Conservation (phyloP, 2,888 invertebrate species). For the Mimumesa dahlbomi region DNA sequence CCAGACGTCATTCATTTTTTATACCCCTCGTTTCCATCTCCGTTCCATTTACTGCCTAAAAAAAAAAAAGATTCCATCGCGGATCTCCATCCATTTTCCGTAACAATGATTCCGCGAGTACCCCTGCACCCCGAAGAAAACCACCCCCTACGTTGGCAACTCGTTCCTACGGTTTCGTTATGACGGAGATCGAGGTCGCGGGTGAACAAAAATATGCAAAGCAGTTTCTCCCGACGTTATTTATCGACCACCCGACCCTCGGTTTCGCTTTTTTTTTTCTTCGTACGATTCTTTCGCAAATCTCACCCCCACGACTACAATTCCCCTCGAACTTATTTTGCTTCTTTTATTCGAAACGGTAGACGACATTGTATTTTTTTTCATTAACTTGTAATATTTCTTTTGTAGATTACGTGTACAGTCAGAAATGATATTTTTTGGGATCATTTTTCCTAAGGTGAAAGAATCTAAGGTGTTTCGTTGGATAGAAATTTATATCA, state of each 20-base stretch:
- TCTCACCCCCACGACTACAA: slow-evolving; percentile 4
- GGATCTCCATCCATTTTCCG: slow-evolving; percentile 62
- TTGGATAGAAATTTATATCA: neutral
- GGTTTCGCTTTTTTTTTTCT: slow-evolving; percentile 10
- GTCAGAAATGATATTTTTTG: too few relatives aligned
- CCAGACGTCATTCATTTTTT: slow-evolving; percentile 64
- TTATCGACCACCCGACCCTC: slow-evolving; percentile 57
- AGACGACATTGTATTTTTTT: neutral
- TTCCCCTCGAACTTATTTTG: too few relatives aligned
- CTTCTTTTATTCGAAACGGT: too few relatives aligned
- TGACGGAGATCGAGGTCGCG: slow-evolving; percentile 8
- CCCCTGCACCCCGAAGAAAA: neutral
- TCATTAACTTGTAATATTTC: neutral
- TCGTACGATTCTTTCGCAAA: slow-evolving; percentile 9
- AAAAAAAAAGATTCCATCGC: slow-evolving; percentile 71
- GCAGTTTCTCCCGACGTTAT: slow-evolving; percentile 63
- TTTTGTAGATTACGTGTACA: neutral
- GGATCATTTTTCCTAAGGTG: too few relatives aligned
- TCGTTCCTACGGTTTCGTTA: slow-evolving; percentile 13
- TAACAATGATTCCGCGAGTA: slow-evolving; percentile 64
- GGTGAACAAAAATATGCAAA: slow-evolving; percentile 66
- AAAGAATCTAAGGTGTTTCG: too few relatives aligned
- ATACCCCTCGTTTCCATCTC: slow-evolving; percentile 65
- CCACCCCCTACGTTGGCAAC: slow-evolving; percentile 3
- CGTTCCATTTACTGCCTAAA: slow-evolving; percentile 68